Evolutionary conservation across 1,140 invertebrate genomes (phyloP), one percentile per base, ranked within the genome.

Genomic region (Helicoverpa zea): DNA sequence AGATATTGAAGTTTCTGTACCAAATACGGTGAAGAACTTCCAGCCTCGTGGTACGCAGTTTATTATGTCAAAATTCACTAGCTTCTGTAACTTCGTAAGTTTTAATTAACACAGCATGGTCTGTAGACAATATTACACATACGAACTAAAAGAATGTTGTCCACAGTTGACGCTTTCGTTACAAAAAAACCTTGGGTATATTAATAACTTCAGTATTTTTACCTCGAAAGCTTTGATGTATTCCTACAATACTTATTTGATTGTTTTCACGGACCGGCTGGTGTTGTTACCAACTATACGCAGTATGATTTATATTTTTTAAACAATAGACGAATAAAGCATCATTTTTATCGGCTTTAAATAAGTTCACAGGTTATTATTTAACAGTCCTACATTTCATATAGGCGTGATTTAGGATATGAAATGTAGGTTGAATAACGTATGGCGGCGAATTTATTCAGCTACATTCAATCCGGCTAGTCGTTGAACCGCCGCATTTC

Each of bases 201-300:
- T 61, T 47, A 4, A 43, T 59, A 23, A 18, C 58, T 52, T 18
- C 49, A 61, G 51, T 63, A 49, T 49, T 75, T 59, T 51, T 11
- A 30, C 29, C 12, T 30, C 10, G n/a, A 51, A 61, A 47, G 9
- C 12, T 49, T 72, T n/a, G 14, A 58, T 61, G 13, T 75, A 61
- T 75, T 75, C 11, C 63, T 7, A 51, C 35, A 75, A 47, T 30
- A 59, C 12, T 51, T 75, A 59, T 75, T 75, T 75, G 43, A 75
- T 51, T 63, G 56, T 59, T 75, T 75, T 61, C 56, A 58, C 30
- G 12, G 35, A 13, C 29, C 23, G 16, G 35, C 56, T 13, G 58
- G 63, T 18, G 47, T 23, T 51, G 43, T 63, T n/a, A 76, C 14
- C 43, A 76, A 13, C 16, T 51, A 43, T 49, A 43, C 58, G 43